Evolutionary conservation across 2,888 invertebrate species (phyloP).

Genomic region (Prenolepis imparis): DNA sequence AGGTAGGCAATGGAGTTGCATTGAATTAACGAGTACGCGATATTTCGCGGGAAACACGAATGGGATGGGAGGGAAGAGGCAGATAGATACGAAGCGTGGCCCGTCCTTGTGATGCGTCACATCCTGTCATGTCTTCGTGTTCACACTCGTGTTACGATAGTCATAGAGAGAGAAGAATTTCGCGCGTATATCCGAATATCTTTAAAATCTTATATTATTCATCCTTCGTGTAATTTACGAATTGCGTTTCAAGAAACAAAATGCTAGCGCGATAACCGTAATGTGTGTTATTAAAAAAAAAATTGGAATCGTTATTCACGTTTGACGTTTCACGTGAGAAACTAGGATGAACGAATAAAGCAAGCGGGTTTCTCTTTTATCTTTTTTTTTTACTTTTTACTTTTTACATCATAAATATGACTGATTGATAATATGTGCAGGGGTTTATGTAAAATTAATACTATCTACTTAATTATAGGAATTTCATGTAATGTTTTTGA

Average conservation of each 20-base stretch:
- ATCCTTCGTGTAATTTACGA: background rate
- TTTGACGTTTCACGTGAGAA: too few relatives aligned
- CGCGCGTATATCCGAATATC: background rate
- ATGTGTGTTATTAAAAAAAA: too few relatives aligned
- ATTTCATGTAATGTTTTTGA: background rate
- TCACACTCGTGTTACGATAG: conserved; percentile 53
- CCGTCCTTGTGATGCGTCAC: conserved; percentile 81
- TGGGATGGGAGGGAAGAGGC: conserved; percentile 61
- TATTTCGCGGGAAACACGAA: conserved; percentile 58
- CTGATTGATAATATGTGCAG: background rate
- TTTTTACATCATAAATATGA: background rate
- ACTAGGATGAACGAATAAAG: too few relatives aligned
- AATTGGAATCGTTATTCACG: too few relatives aligned
- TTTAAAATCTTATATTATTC: conserved; percentile 9
- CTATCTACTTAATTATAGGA: background rate
- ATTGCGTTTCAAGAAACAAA: background rate
- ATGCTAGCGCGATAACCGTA: background rate
- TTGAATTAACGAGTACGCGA: conserved; percentile 54
- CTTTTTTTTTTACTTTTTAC: too few relatives aligned
- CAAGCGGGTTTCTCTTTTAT: too few relatives aligned
- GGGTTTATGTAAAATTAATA: background rate
- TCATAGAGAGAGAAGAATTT: conserved; percentile 38
- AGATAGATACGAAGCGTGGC: conserved; percentile 64
- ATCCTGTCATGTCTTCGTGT: conserved; percentile 79
- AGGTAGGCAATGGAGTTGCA: conserved; percentile 56